A percentile compares a stretch with the other conserved stretches of the same genome.
These are phyloP conservation scores for Sminthurides aquaticus DNA, from an alignment of 2,888 invertebrate species.

Conservation along the genomic window DNA sequence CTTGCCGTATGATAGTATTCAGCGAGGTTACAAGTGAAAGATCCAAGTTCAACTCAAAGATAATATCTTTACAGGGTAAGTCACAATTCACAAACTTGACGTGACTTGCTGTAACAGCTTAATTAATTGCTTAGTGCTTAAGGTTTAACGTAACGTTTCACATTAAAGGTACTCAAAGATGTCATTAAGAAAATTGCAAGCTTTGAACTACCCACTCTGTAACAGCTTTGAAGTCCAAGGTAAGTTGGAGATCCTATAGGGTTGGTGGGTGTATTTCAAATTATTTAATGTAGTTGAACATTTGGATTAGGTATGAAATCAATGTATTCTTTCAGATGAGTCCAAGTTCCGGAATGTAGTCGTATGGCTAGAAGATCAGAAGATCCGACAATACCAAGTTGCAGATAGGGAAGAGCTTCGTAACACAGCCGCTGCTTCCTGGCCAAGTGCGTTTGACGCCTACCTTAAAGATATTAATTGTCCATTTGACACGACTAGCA, in stretches of 20 bases:
- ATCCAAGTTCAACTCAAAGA: too few relatives aligned
- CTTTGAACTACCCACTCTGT: constrained; percentile 68
- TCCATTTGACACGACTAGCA: constrained; percentile 55
- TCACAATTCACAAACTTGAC: too few relatives aligned
- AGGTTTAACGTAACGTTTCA: too few relatives aligned
- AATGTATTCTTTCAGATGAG: constrained; percentile 57
- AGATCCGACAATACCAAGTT: constrained; percentile 77
- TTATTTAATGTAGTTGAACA: background rate
- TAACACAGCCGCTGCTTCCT: constrained; percentile 58
- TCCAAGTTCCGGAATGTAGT: constrained; percentile 70
- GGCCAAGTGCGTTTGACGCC: constrained; percentile 63
- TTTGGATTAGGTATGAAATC: constrained; percentile 11
- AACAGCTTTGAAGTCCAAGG: constrained; percentile 65
- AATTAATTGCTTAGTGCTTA: too few relatives aligned
- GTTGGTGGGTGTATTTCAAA: too few relatives aligned
- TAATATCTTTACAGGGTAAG: too few relatives aligned
- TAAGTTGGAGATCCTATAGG: constrained; percentile 47
- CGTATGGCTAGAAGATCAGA: constrained; percentile 88
- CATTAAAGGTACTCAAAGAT: too few relatives aligned
- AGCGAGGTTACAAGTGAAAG: too few relatives aligned
- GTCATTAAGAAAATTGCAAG: constrained; percentile 68
- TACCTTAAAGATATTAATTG: constrained; percentile 64
- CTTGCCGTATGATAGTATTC: too few relatives aligned
- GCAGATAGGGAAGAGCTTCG: constrained; percentile 70
- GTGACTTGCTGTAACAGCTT: too few relatives aligned